Base-by-base conservation (phyloP, 1,140 invertebrate genomes). In the Acromyrmex echinatior region DNA sequence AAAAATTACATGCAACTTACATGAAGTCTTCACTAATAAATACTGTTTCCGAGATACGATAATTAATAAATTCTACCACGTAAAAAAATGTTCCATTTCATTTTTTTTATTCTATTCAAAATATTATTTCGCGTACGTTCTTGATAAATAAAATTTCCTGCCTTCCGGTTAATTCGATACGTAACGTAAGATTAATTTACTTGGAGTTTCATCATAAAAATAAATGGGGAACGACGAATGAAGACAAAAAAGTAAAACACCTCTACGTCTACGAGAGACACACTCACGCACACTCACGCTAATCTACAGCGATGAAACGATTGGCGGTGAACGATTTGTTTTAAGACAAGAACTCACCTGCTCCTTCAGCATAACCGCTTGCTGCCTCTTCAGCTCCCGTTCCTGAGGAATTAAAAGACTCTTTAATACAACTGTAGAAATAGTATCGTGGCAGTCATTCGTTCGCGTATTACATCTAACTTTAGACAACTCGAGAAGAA, bases 361-460 rank as follows among this genome's bases (percentile, higher is more conserved):
- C 96, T 98, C 98, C 96, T 98, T 98, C 78, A 98, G 95, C 92
- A 98, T 96, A 53, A 98, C 97, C 85, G 98, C 97, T 95, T 98
- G 98, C 94, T 98, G 98, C 92, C 98, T 96, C 95, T 98, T 98
- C 93, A 98, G 95, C 95, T 98, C 98, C 94, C 98, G 97, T 95
- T 98, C 98, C 98, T 98, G 95, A 62, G 97, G 96, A 95, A 95
- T 88, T 62, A 88, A 79, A 68, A 74, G 82, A 60, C 39, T 62
- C 18, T 76, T 84, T 84, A 84, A 56, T 76, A 62, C 39, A 21
- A 49, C 25, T 49, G 5, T 14, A 12, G 62, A 51, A 51, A 68
- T 3, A 51, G 12, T 58, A 74, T 25, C 25, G 53, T 21, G 12
- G 58, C 74, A 49, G 51, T 87, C 62, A 58, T 81, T 84, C 31